Percentiles rank a stretch among this genome's conserved stretches.
phyloP scores from a whole-genome alignment of 35 echinoderm and acorn worm species.

The Amphiura filiformis region DNA sequence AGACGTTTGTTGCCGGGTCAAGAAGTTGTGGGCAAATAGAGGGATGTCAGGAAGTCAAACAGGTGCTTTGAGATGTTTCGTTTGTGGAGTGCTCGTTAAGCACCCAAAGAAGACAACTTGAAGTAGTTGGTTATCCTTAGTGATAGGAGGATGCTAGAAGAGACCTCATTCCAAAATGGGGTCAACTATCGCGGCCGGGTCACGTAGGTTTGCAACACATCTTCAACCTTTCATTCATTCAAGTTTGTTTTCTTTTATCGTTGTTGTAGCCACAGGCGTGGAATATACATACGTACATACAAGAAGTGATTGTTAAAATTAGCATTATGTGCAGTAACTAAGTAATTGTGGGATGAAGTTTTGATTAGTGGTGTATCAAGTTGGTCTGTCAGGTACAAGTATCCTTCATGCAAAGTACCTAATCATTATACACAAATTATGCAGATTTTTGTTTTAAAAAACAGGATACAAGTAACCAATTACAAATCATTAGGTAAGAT shows the following conservation, averaged over 20 bases:
- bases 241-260: neutral
- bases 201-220: neutral
- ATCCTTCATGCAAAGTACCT: no score
- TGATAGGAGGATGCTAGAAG: neutral
- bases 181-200: neutral
- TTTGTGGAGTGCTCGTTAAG: neutral
- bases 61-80: neutral
- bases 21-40: neutral
- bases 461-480: no score
- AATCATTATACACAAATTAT: no score
- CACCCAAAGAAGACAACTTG: neutral
- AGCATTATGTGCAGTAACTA: no score
- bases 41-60: slow-evolving; percentile 2
- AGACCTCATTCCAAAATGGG: neutral
- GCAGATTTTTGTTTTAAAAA: no score
- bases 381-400: no score
- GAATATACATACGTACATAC: neutral
- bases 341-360: no score
- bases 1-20: neutral
- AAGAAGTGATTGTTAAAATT: no score
- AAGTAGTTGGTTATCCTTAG: neutral
- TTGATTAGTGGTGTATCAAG: no score
- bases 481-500: no score
- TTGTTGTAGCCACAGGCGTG: neutral
- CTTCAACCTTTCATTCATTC: neutral